Evolutionary conservation across 37 sponge, comb jelly and placozoan genomes (phyloP).

Genomic region (Ephydatia muelleri): DNA sequence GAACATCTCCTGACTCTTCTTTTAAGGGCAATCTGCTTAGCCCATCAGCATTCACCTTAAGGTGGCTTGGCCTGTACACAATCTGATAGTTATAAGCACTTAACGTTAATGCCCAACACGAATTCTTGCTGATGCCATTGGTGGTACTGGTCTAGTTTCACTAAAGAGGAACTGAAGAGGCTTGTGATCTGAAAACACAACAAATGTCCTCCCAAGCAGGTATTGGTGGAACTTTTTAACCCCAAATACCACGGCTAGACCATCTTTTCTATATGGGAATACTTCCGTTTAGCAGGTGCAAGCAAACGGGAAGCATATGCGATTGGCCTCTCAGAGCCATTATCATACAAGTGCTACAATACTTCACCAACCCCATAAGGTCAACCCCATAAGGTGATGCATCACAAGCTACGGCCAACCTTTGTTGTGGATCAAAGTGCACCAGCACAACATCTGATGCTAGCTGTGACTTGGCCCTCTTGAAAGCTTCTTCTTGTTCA

Average conservation of each 20-base stretch:
- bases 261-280: slow-evolving; percentile 34
- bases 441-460: no score
- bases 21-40: slow-evolving; percentile 23
- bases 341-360: not conserved
- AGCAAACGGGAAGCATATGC: slow-evolving; percentile 23
- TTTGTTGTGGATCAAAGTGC: no score
- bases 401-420: no score
- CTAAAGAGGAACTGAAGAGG: slow-evolving; percentile 23
- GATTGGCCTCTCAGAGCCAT: slow-evolving; percentile 27
- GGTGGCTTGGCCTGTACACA: slow-evolving; percentile 14
- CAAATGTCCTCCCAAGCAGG: slow-evolving; percentile 7
- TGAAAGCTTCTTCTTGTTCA: no score
- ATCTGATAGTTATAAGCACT: slow-evolving; percentile 41
- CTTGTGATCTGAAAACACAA: slow-evolving; percentile 41
- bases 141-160: slow-evolving; percentile 4
- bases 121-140: slow-evolving; percentile 38
- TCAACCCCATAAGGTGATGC: no score
- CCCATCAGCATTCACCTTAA: slow-evolving; percentile 30
- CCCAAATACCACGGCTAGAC: slow-evolving; percentile 33
- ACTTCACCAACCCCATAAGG: no score
- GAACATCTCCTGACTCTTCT: not conserved
- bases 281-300: slow-evolving; percentile 7
- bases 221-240: slow-evolving; percentile 34
- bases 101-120: slow-evolving; percentile 36
- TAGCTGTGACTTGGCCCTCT: no score